Conservation (phyloP, 2,797 vertebrate genomes). For the Esox masquinongy region DNA sequence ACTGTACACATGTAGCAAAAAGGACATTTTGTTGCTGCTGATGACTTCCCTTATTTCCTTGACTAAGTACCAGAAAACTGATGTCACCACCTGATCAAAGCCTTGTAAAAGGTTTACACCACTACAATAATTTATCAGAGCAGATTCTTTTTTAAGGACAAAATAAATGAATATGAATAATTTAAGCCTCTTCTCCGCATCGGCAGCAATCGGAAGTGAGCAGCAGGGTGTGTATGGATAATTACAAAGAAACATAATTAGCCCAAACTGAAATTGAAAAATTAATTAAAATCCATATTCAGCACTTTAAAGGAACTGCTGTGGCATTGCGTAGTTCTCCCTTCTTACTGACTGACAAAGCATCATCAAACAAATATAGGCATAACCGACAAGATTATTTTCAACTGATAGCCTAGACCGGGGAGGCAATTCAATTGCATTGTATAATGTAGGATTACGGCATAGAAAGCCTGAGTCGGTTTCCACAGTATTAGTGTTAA, state of each 20-base stretch:
- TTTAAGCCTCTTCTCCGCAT: conserved; percentile 1
- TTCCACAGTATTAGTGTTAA: background rate
- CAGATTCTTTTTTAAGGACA: conserved; percentile 21
- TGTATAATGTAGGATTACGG: conserved; percentile 1
- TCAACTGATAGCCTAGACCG: conserved; percentile 20
- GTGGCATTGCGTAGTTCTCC: conserved; percentile 16
- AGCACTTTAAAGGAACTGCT: conserved; percentile 45
- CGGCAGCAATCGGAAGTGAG: conserved; percentile 12
- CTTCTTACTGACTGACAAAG: conserved; percentile 7
- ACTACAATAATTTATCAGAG: conserved; percentile 17
- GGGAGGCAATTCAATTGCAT: conserved; percentile 8
- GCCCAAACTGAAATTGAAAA: conserved; percentile 47
- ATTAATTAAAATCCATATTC: conserved; percentile 51
- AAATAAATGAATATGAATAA: conserved; percentile 29
- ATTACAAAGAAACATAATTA: conserved; percentile 51
- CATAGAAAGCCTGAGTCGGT: background rate
- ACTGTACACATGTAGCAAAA: background rate
- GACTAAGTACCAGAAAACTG: conserved; percentile 24
- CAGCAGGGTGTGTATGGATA: conserved; percentile 33
- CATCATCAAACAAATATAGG: conserved; percentile 23
- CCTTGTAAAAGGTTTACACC: conserved; percentile 5
- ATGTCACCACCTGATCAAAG: conserved; percentile 32
- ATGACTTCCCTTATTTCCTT: background rate
- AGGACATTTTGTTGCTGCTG: background rate
- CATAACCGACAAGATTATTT: conserved; percentile 13